phyloP scores from a whole-genome alignment of 2,888 invertebrate genomes.

The Brachyptera putata region DNA sequence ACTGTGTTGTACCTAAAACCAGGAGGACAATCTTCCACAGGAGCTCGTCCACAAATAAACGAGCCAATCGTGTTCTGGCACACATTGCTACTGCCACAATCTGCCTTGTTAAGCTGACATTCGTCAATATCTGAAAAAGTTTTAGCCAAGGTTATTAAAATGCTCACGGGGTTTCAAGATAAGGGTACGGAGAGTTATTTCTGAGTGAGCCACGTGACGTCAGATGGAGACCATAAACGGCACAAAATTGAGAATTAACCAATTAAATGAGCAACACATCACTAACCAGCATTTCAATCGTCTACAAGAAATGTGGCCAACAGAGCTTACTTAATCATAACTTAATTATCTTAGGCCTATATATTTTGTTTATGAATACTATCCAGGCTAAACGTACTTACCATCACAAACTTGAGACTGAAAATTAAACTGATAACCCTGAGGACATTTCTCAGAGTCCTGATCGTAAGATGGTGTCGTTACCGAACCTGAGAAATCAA shows the following conservation, averaged over 20 bases:
- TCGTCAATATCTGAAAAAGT: constrained; percentile 73
- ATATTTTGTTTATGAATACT: too few species aligned
- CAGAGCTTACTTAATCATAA: too few species aligned
- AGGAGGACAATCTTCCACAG: constrained; percentile 39
- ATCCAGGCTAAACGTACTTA: too few species aligned
- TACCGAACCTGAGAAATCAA: too few species aligned
- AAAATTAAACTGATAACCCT: constrained; percentile 42
- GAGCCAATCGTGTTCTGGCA: constrained; percentile 66
- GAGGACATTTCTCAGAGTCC: constrained; percentile 38
- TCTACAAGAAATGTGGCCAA: too few species aligned
- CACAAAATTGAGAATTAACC: neutral
- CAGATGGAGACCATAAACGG: neutral
- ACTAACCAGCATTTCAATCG: too few species aligned
- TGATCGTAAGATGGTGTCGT: too few species aligned
- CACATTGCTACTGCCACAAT: constrained; percentile 54
- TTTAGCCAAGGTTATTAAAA: too few species aligned
- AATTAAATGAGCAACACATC: too few species aligned
- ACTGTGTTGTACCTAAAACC: constrained; percentile 36
- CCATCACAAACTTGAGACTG: constrained; percentile 42
- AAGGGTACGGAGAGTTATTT: too few species aligned
- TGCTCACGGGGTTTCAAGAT: too few species aligned
- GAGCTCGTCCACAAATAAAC: constrained; percentile 56
- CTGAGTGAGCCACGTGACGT: too few species aligned
- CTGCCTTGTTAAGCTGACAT: constrained; percentile 58
- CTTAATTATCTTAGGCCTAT: neutral